Evolutionary conservation across 2,113 vertebrate species (phyloP).

Genomic region (Pungitius pungitius): DNA sequence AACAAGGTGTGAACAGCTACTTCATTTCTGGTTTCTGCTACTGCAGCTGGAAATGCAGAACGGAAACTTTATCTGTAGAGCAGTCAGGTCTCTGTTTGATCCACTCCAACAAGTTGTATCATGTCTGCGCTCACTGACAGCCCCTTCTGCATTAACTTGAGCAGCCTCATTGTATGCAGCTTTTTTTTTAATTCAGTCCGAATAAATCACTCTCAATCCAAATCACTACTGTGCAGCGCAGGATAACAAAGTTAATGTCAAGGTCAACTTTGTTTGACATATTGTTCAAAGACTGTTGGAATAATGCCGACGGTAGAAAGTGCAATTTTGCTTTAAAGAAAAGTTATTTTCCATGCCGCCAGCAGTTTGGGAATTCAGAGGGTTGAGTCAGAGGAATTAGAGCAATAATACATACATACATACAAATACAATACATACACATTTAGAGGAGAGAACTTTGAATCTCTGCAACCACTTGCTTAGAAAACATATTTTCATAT

Average conservation of each 20-base stretch:
- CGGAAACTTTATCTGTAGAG: slow-evolving; percentile 40
- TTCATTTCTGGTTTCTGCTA: slow-evolving; percentile 24
- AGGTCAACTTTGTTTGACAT: too few relatives aligned
- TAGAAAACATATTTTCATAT: not conserved
- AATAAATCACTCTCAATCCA: too few relatives aligned
- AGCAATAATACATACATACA: not conserved
- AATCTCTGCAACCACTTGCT: not conserved
- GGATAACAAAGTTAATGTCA: too few relatives aligned
- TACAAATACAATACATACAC: not conserved
- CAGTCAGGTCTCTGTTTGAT: slow-evolving; percentile 50
- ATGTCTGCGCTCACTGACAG: slow-evolving; percentile 48
- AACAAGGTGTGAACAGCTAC: slow-evolving; percentile 57
- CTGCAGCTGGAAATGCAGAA: slow-evolving; percentile 59
- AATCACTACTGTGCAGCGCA: too few relatives aligned
- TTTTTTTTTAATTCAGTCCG: not conserved
- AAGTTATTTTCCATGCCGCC: not conserved
- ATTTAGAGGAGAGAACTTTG: not conserved
- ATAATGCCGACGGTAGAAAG: not conserved
- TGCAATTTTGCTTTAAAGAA: not conserved
- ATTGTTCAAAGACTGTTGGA: too few relatives aligned
- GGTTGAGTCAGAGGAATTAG: not conserved
- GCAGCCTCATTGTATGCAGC: slow-evolving; percentile 22
- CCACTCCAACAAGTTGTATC: slow-evolving; percentile 57
- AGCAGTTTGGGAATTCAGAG: not conserved
- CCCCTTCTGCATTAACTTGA: slow-evolving; percentile 32